phyloP scores from a whole-genome alignment of 2,797 vertebrate genomes.

The Petrocephalus sullivani region DNA sequence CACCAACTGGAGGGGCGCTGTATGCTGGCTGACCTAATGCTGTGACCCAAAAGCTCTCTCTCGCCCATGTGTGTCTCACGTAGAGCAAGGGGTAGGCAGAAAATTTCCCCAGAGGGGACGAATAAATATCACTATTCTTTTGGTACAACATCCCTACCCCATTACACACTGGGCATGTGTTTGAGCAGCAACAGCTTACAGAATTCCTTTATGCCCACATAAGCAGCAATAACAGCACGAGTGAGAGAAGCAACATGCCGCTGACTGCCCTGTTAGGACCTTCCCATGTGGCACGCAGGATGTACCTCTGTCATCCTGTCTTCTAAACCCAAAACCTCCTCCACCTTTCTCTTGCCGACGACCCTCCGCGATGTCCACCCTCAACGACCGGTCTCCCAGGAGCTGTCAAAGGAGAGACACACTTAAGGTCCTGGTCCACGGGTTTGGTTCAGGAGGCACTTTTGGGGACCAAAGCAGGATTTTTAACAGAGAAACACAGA shows the following conservation, averaged over 20 bases:
- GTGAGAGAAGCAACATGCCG: not conserved
- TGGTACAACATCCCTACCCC: not conserved
- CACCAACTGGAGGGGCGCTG: too few species aligned
- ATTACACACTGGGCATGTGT: not conserved
- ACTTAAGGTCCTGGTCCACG: not conserved
- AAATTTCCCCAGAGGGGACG: too few species aligned
- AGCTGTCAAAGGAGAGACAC: slow-evolving; percentile 59
- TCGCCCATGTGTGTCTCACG: too few species aligned
- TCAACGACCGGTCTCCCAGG: slow-evolving; percentile 77
- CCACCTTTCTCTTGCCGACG: slow-evolving; percentile 84
- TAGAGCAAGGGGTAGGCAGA: too few species aligned
- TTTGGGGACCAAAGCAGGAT: not conserved
- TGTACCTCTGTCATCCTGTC: slow-evolving; percentile 81
- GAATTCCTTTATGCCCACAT: not conserved
- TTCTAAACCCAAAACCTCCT: slow-evolving; percentile 85
- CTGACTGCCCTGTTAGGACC: not conserved
- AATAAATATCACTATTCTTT: not conserved
- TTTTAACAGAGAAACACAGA: not conserved
- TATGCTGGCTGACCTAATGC: too few species aligned
- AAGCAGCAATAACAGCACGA: not conserved
- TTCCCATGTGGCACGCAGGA: not conserved
- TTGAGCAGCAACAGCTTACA: not conserved
- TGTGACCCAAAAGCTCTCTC: too few species aligned
- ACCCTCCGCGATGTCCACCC: slow-evolving; percentile 97
- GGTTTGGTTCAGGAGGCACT: not conserved